Evolutionary conservation across 2,888 invertebrate species (phyloP), one percentile per base, ranked within the genome.

Genomic region (Leptura quadrifasciata): DNA sequence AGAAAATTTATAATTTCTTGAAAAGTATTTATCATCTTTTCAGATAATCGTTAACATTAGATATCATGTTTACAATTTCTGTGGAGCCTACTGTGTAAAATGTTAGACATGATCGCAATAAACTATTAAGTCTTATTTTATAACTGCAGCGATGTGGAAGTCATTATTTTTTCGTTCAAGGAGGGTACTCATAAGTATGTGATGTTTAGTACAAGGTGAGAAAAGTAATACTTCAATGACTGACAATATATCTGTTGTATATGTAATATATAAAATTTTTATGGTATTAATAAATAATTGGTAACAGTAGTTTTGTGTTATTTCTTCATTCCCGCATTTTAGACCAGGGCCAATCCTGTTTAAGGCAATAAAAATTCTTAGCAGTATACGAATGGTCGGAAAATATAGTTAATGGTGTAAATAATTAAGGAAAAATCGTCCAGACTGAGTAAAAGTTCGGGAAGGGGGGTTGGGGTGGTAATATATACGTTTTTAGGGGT

Each of bases 221-320:
- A 76, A 75, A 75, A 74, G 77, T 79, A 80, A 80, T 77, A 82
- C 78, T 82, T 78, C 80, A 80, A 80, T 84, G 85, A 86, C 85
- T 86, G 86, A 86, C 86, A 86, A 86, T 86, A 84, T 84, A 85
- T 86, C 81, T 84, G 84, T 84, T 85, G 83, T 85, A 84, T 76
- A 84, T 83, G 82, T 82, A 81, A 82, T 81, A 81, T 81, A 83
- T 82, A 78, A 84, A 82, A 77, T 86, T 86, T 86, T 85, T 86
- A 86, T 85, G 82, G 80, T 80, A 82, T 71, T 77, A 76, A 78
- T 69, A 64, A 69, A 69, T 69, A 58, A 68, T 17, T 68, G 54
- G 63, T 70, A 76, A 68, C n/a, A 24, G 20, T 64, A 39, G 0
- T 54, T 20, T 20, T 27, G 24, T 18, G 15, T 47, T 47, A 47